Percentiles rank a stretch among this genome's conserved stretches.
Evolutionary conservation across 2,797 vertebrate genomes (phyloP).

Genomic region (Acropternis orthonyx): DNA sequence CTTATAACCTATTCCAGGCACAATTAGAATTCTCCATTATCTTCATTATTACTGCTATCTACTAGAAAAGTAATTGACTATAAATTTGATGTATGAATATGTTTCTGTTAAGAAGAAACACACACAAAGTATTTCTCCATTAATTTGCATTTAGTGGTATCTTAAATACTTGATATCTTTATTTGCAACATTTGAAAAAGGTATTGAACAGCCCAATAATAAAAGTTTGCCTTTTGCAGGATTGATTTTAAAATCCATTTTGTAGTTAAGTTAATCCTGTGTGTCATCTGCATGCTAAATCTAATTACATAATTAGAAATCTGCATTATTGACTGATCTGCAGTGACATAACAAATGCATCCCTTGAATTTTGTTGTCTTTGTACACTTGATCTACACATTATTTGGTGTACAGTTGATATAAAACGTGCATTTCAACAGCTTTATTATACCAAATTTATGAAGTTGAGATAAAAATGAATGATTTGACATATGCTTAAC

Average conservation of each 20-base stretch:
- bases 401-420: background rate
- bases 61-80: background rate
- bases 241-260: constrained; percentile 55
- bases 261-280: constrained; percentile 59
- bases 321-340: constrained; percentile 56
- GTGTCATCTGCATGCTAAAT: constrained; percentile 54
- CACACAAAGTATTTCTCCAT: background rate
- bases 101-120: background rate
- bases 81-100: background rate
- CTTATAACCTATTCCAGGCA: background rate
- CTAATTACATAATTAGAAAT: constrained; percentile 65
- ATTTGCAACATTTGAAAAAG: constrained; percentile 30
- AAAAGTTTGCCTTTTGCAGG: constrained; percentile 42
- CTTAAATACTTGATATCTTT: constrained; percentile 32
- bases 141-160: constrained; percentile 16
- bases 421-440: background rate
- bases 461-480: background rate
- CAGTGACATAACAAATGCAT: constrained; percentile 36
- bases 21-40: background rate
- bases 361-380: constrained; percentile 29
- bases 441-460: background rate
- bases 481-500: background rate
- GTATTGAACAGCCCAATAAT: background rate
- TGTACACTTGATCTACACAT: background rate
- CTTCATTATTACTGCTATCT: background rate